A percentile compares a stretch with the other conserved stretches of the same genome.
Conservation (phyloP, 2,888 invertebrate genomes). For the Drosophila robusta region DNA sequence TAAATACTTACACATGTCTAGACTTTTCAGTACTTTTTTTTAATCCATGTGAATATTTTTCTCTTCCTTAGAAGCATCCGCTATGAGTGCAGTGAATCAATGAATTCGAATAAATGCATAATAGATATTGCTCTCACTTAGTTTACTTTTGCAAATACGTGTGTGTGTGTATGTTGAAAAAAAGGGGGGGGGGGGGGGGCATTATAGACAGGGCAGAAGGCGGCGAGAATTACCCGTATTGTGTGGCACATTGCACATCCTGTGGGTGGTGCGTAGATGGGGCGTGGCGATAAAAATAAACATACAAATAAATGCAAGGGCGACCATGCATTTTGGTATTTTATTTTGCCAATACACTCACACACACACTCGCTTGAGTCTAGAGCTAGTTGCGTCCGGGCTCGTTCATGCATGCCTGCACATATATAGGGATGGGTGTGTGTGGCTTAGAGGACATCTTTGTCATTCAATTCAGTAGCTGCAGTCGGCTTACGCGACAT, state of each 20-base stretch:
- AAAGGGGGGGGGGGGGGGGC: neutral
- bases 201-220: too few relatives aligned
- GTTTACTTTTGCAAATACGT: neutral
- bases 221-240: slow-evolving; percentile 22
- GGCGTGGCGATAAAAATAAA: slow-evolving; percentile 17
- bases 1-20: neutral
- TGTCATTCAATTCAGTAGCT: slow-evolving; percentile 32
- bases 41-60: neutral
- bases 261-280: neutral
- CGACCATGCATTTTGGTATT: slow-evolving; percentile 46
- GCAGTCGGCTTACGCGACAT: slow-evolving; percentile 62
- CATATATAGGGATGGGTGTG: slow-evolving; percentile 5
- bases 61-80: neutral
- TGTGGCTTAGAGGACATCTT: slow-evolving; percentile 32
- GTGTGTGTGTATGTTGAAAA: neutral
- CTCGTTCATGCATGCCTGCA: slow-evolving; percentile 30
- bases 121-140: slow-evolving; percentile 7
- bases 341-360: slow-evolving; percentile 49
- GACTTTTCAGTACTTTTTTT: neutral
- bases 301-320: slow-evolving; percentile 54
- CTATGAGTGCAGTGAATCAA: slow-evolving; percentile 1
- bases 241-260: neutral
- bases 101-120: slow-evolving; percentile 17
- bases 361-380: neutral
- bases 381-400: slow-evolving; percentile 9